Conservation (phyloP, 2,797 vertebrate genomes). For the Ataeniobius toweri region DNA sequence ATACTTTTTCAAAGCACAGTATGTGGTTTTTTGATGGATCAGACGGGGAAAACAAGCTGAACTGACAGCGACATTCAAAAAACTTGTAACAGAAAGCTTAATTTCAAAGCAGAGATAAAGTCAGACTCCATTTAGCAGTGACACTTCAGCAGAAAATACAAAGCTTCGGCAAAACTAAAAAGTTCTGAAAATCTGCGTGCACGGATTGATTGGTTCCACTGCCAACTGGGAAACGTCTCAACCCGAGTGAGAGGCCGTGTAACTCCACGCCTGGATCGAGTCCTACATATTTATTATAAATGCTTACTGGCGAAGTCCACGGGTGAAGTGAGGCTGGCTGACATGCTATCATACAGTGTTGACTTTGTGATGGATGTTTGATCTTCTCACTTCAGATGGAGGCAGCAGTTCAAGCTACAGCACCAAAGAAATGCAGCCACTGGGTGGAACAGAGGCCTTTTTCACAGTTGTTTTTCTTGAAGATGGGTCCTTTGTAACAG, state of each 20-base stretch:
- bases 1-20: neutral
- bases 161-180: slow-evolving; percentile 12
- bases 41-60: neutral
- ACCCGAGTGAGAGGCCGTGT: slow-evolving; percentile 28
- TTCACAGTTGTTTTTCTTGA: slow-evolving; percentile 21
- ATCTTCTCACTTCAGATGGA: slow-evolving; percentile 24
- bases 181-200: slow-evolving; percentile 17
- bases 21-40: slow-evolving; percentile 11
- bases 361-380: slow-evolving; percentile 19
- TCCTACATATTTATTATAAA: slow-evolving; percentile 19
- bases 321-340: neutral
- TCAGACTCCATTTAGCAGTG: slow-evolving; percentile 6
- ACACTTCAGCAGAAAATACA: slow-evolving; percentile 18
- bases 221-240: slow-evolving; percentile 29
- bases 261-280: slow-evolving; percentile 29
- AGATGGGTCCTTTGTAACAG: slow-evolving; percentile 16
- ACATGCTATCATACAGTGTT: slow-evolving; percentile 12
- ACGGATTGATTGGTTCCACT: slow-evolving; percentile 37
- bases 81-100: slow-evolving; percentile 7
- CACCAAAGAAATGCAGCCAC: slow-evolving; percentile 3
- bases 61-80: neutral
- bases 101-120: slow-evolving; percentile 11
- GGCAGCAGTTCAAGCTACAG: neutral
- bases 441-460: slow-evolving; percentile 16
- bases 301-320: slow-evolving; percentile 18